Base-by-base conservation (phyloP, 2,113 vertebrate species). In the Ptilorrhoa leucosticta region DNA sequence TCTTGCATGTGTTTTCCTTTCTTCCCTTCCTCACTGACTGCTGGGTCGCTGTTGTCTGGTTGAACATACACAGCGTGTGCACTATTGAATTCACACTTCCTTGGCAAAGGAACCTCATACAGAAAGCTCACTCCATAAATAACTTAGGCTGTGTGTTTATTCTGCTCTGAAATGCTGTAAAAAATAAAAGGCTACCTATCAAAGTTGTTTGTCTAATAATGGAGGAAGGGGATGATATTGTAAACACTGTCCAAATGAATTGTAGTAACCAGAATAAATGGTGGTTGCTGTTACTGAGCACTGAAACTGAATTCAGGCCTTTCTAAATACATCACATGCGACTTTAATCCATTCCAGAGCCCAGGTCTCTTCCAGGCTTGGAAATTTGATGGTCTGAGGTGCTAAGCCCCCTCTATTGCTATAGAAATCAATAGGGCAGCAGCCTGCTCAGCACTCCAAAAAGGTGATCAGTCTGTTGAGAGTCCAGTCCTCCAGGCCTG, bases 201-300 rank as follows among this genome's bases (percentile, higher is more conserved):
- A 83, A 92, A 95, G 95, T 92, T 96, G 84, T 96, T 94, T 83
- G 96, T 76, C 77, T 97, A 94, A 97, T 97, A 97, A 97, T 92
- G 95, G 95, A 95, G 83, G 87, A 96, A 93, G 92, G 90, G 88
- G 83, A 94, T 61, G 90, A 95, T 97, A 97, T 96, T 97, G 97
- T 97, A 96, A 97, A 96, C 95, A 86, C 87, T 95, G 95, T 94
- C 96, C 97, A 97, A 97, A 97, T 97, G 96, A 98, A 98, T 97
- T 97, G 97, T 96, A 87, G 96, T 97, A 98, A 98, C 90, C 96
- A 98, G 96, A 97, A 98, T 97, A 95, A 95, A 97, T 97, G 94
- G 96, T 54, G n/a, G 73, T 71, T 88, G 97, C 94, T 96, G 92
- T 95, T 95, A 94, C 86, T 61, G 93, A 97, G 89, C 0, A 0